These are phyloP conservation scores for Saccostrea glomerata DNA, from an alignment of 1,140 invertebrate genomes.

Conservation along the genomic window DNA sequence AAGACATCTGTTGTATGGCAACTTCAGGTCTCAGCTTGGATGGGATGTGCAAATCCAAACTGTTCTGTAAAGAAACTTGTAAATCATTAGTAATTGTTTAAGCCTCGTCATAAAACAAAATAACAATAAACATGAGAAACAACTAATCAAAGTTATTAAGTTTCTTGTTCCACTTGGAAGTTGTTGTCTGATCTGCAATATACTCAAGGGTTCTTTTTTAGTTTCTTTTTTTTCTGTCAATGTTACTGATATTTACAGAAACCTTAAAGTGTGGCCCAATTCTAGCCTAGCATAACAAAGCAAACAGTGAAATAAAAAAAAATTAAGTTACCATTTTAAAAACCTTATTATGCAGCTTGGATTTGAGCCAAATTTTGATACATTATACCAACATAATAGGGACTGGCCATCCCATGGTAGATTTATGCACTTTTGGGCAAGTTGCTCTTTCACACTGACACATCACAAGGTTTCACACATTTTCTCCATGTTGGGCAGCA, in stretches of 20 bases:
- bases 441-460: not conserved
- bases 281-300: not conserved
- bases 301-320: not conserved
- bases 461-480: slow-evolving; percentile 1
- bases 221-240: not conserved
- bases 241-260: not conserved
- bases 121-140: too few species aligned
- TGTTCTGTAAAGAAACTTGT: slow-evolving; percentile 21
- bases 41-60: slow-evolving; percentile 32
- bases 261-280: not conserved
- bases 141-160: not conserved
- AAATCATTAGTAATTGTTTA: slow-evolving; percentile 9
- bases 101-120: not conserved
- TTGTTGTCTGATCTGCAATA: not conserved
- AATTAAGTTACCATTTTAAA: not conserved
- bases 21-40: not conserved
- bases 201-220: not conserved
- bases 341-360: not conserved
- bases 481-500: slow-evolving; percentile 6
- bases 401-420: not conserved
- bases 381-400: slow-evolving; percentile 8
- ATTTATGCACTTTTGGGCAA: not conserved
- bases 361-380: slow-evolving; percentile 16
- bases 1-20: not conserved
- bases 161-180: not conserved